Evolutionary conservation across 2,113 vertebrate genomes (phyloP).

Genomic region (Saguinus imperator): DNA sequence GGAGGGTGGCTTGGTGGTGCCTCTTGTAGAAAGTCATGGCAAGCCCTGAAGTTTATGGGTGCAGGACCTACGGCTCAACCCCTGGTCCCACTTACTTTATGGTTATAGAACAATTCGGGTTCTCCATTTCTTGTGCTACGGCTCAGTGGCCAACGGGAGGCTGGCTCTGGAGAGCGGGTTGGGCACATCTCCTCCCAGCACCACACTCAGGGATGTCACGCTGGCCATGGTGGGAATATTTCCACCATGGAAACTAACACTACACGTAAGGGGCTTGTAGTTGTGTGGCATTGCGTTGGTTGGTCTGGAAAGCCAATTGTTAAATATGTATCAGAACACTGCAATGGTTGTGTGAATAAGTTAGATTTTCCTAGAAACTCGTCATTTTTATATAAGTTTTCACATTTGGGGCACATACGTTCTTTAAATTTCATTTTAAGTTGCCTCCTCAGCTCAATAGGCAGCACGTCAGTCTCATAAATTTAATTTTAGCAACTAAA

Average conservation of each 20-base stretch:
- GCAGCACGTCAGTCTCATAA: not conserved
- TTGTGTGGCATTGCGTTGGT: not conserved
- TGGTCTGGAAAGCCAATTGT: not conserved
- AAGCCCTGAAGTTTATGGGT: not conserved
- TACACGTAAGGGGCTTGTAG: accelerated
- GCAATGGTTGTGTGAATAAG: accelerated
- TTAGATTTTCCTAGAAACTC: not conserved
- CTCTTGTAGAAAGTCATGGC: not conserved
- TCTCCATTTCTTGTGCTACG: not conserved
- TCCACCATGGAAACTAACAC: accelerated
- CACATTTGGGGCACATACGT: not conserved
- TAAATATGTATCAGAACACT: not conserved
- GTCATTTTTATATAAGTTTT: not conserved
- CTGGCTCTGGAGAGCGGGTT: accelerated
- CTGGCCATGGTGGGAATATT: accelerated
- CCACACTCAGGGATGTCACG: accelerated
- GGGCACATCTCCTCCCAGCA: not conserved
- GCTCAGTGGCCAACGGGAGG: accelerated
- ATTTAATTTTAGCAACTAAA: not conserved
- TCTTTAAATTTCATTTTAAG: not conserved
- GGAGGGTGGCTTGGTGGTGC: not conserved
- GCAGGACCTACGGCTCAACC: not conserved
- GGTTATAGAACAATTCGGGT: not conserved
- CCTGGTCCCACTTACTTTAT: not conserved
- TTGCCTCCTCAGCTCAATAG: too few relatives aligned